Base-by-base conservation (phyloP, 2,888 invertebrate genomes). In the Agonum fuliginosum region DNA sequence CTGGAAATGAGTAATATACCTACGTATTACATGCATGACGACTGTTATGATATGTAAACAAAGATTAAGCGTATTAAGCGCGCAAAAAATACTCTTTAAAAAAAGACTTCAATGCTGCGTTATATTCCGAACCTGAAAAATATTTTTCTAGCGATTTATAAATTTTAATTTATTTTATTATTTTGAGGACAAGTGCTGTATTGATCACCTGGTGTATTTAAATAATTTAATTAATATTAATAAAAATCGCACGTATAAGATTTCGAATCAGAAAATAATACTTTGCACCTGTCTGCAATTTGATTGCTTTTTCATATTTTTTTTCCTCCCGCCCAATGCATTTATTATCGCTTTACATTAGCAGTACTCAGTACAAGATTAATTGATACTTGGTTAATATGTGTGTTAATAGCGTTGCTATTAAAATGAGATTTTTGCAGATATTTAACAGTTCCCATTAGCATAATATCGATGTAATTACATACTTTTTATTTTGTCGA, bases 321-420 rank as follows among this genome's bases (percentile, higher is more conserved):
- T 24, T 24, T 3, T 30, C 14, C 58, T 17, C 34, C 30, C 27
- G 58, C 58, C 58, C 58, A 62, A 62, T 17, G 30, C 58, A 30
- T 62, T 62, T 62, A 62, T 62, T 62, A 62, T 58, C 12, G 27
- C 12, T 14, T 27, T 58, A 58, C 58, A 58, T 62, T 54, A 62
- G 30, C 58, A 62, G 2, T 19, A 30, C 14, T 14, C 58, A 62
- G 2, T 19, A 30, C 14, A 62, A 62, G 58, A 62, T 62, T 30
- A 62, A 62, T 62, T 62, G 17, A 62, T 62, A 62, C 30, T 62
- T 62, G 30, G 30, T 17, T 62, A 62, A 46, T 30, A 62, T 62
- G 30, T 62, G 58, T 62, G 58, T 62, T 62, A 62, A 62, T 62
- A 62, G 17, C 58, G 10, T 62, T 14, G 58, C 58, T 30, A 62